Conservation (phyloP, 2,113 vertebrate genomes). For the Mugil cephalus region DNA sequence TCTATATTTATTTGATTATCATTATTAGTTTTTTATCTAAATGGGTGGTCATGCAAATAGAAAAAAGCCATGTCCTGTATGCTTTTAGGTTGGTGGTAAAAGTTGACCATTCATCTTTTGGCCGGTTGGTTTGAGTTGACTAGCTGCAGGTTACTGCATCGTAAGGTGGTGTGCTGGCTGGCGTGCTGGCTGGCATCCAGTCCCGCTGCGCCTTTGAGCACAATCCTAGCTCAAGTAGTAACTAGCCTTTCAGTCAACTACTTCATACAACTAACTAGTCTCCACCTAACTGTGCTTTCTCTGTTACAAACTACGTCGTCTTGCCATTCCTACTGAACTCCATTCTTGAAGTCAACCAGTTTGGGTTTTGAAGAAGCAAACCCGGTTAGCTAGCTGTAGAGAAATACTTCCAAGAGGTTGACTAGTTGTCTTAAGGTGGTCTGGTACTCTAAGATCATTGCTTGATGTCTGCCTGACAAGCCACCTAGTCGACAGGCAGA, state of each 20-base stretch:
- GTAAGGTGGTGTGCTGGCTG: conserved; percentile 30
- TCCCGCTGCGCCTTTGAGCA: conserved; percentile 17
- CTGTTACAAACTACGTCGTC: neutral
- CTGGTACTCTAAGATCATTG: conserved; percentile 61
- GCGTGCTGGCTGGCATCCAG: conserved; percentile 28
- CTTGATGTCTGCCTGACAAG: conserved; percentile 33
- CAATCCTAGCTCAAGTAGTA: neutral
- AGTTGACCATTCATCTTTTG: conserved; percentile 26
- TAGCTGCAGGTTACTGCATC: conserved; percentile 26
- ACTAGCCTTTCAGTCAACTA: conserved; percentile 1
- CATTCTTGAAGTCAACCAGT: conserved; percentile 28
- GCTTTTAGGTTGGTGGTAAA: conserved; percentile 38
- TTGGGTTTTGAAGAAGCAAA: conserved; percentile 15
- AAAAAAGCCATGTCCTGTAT: conserved; percentile 65
- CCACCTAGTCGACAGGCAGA: conserved; percentile 35
- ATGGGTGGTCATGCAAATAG: conserved; percentile 80
- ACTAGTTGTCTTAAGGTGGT: conserved; percentile 62
- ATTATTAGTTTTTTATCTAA: conserved; percentile 58
- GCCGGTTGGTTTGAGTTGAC: conserved; percentile 38
- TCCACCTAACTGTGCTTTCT: conserved; percentile 44
- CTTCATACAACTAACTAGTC: conserved; percentile 15
- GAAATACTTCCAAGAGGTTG: conserved; percentile 39
- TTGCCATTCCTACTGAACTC: conserved; percentile 16
- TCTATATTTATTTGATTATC: conserved; percentile 63
- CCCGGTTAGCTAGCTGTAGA: conserved; percentile 14